Conservation (phyloP, 1,140 invertebrate genomes). For the Drosophila albomicans region DNA sequence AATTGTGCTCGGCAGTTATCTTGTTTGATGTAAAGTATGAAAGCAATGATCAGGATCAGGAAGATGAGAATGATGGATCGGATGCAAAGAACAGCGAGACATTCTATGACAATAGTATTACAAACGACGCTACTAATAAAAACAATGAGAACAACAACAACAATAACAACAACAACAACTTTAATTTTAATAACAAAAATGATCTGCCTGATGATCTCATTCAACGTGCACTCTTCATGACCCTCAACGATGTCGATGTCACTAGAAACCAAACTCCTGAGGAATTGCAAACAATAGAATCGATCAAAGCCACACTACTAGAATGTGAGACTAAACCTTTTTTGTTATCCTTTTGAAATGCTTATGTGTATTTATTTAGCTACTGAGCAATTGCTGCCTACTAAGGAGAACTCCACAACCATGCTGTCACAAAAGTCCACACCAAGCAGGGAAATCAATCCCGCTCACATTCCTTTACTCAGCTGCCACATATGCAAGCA, state of each 20-base stretch:
- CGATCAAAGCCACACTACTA: constrained; percentile 37
- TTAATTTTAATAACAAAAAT: constrained; percentile 74
- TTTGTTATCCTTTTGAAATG: not conserved
- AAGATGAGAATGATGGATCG: constrained; percentile 73
- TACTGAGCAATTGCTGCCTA: constrained; percentile 12
- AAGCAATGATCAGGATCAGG: constrained; percentile 69
- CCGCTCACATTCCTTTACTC: constrained; percentile 58
- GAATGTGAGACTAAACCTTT: constrained; percentile 35
- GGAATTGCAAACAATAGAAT: constrained; percentile 38
- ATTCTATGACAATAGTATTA: constrained; percentile 79
- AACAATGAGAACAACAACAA: constrained; percentile 68
- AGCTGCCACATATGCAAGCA: constrained; percentile 70
- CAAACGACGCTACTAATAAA: constrained; percentile 35
- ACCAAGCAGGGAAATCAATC: constrained; percentile 21
- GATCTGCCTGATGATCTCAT: constrained; percentile 66
- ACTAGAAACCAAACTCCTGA: constrained; percentile 10
- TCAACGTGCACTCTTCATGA: constrained; percentile 71
- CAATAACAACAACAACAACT: constrained; percentile 73
- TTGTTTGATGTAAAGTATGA: constrained; percentile 76
- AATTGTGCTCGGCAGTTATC: constrained; percentile 48
- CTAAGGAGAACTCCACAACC: not conserved
- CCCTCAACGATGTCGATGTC: constrained; percentile 54
- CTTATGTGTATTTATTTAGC: constrained; percentile 13
- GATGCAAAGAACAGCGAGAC: constrained; percentile 75
- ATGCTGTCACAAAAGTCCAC: constrained; percentile 19